phyloP scores from a whole-genome alignment of 2,797 vertebrate species.

The Onychomys torridus region DNA sequence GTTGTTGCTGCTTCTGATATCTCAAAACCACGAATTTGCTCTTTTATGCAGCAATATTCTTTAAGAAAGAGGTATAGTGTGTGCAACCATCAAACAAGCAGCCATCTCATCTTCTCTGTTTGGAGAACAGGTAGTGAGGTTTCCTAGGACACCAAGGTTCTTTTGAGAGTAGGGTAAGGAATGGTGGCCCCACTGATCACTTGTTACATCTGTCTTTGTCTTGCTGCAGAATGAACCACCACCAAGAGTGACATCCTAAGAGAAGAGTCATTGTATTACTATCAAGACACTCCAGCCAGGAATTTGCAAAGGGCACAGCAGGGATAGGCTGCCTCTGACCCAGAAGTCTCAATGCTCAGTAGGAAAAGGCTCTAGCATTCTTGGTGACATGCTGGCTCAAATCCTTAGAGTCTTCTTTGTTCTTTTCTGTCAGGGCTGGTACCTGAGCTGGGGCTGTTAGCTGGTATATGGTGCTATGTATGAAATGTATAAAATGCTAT shows the following conservation, averaged over 20 bases:
- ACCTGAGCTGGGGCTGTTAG: background rate
- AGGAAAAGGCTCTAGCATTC: background rate
- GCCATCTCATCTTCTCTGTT: no score
- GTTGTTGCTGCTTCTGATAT: background rate
- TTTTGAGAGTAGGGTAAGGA: background rate
- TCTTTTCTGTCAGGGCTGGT: background rate
- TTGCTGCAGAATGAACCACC: background rate
- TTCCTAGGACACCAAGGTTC: background rate
- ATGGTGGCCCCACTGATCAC: background rate
- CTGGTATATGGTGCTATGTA: no score
- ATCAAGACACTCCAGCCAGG: background rate
- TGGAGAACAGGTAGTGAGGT: background rate
- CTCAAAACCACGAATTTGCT: background rate
- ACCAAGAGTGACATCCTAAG: background rate
- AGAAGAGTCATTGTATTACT: background rate
- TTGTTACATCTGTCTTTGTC: background rate
- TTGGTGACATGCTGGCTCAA: background rate
- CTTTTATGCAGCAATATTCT: background rate
- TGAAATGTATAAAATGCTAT: no score
- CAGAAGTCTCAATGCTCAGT: background rate
- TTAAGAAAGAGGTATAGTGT: background rate
- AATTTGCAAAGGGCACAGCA: background rate
- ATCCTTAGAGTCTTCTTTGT: background rate
- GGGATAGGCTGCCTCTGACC: background rate
- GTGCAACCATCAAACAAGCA: background rate